Conservation (phyloP, 1,140 invertebrate genomes). For the Drosophila arawakana region DNA sequence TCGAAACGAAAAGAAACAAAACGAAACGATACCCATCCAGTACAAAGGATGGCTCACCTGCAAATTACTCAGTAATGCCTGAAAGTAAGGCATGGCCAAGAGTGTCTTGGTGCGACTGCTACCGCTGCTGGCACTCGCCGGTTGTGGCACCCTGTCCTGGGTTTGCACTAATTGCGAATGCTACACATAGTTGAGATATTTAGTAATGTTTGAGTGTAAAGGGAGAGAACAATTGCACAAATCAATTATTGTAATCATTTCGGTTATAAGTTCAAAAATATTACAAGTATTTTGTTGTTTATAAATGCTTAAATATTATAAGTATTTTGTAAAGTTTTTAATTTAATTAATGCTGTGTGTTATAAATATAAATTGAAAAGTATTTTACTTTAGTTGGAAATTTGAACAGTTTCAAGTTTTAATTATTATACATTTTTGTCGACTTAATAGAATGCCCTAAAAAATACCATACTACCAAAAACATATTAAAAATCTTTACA, state of each 20-base stretch:
- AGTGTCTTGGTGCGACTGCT: conserved; percentile 85
- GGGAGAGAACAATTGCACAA: conserved; percentile 28
- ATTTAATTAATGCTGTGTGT: too few relatives aligned
- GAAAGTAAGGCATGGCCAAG: conserved; percentile 88
- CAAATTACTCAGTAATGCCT: conserved; percentile 88
- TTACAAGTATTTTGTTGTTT: too few relatives aligned
- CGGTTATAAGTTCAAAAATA: too few relatives aligned
- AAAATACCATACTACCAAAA: too few relatives aligned
- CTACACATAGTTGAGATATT: conserved; percentile 34
- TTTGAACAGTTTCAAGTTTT: too few relatives aligned
- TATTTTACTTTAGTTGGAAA: too few relatives aligned
- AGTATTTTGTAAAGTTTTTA: neutral
- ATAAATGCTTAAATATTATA: neutral
- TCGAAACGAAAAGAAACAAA: conserved; percentile 43
- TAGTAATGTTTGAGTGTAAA: neutral
- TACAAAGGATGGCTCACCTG: conserved; percentile 87
- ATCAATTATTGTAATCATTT: conserved; percentile 24
- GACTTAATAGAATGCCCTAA: too few relatives aligned
- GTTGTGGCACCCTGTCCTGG: conserved; percentile 70
- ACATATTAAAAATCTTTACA: too few relatives aligned
- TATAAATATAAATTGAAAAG: too few relatives aligned
- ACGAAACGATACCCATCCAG: conserved; percentile 45
- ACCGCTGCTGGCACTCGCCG: conserved; percentile 86
- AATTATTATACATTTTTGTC: too few relatives aligned
- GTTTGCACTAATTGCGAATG: conserved; percentile 77